Percentiles rank a stretch among this genome's conserved stretches.
phyloP scores from a whole-genome alignment of 2,797 vertebrate species.

The Ciconia nigra region DNA sequence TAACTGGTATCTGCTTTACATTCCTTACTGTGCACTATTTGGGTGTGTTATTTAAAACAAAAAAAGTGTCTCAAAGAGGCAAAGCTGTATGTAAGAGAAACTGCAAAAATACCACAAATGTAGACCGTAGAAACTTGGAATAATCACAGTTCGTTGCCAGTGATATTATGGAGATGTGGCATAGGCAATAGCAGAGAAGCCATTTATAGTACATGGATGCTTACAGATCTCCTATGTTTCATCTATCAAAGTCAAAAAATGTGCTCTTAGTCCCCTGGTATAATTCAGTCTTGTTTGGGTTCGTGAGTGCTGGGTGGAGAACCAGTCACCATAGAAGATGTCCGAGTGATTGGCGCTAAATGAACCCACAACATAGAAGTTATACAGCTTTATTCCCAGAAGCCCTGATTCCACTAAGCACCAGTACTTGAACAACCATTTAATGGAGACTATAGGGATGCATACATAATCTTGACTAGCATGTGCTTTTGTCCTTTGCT shows the following conservation, averaged over 20 bases:
- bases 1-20: constrained; percentile 2
- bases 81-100: not conserved
- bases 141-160: not conserved
- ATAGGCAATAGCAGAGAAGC: not conserved
- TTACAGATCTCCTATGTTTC: not conserved
- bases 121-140: not conserved
- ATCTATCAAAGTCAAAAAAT: not conserved
- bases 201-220: not conserved
- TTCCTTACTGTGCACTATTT: not conserved
- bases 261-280: not conserved
- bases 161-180: not conserved
- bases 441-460: not conserved
- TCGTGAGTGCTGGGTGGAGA: not conserved
- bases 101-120: not conserved
- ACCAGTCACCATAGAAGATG: not conserved
- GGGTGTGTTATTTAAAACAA: not conserved
- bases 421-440: not conserved
- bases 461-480: not conserved
- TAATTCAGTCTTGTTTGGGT: not conserved
- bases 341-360: accelerated
- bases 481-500: not conserved
- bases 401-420: not conserved
- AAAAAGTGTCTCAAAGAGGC: not conserved
- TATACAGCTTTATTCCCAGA: not conserved
- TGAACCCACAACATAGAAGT: not conserved